Conservation (phyloP, 2,888 invertebrate species). For the Hirudinaria manillensis region DNA sequence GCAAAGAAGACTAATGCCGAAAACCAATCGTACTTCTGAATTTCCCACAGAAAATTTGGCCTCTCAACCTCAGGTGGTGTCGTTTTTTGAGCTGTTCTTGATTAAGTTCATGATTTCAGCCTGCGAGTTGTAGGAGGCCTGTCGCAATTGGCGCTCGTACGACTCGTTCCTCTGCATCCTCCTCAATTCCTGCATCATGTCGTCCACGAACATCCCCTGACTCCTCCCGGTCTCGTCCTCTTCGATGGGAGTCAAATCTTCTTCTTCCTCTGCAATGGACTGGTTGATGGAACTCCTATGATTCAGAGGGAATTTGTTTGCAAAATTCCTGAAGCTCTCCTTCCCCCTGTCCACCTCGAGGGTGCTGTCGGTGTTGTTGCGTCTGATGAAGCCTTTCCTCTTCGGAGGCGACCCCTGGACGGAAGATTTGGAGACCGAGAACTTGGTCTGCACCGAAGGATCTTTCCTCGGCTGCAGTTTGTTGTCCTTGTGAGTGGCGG, state of each 20-base stretch:
- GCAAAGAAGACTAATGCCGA: too few species aligned
- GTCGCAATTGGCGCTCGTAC: neutral
- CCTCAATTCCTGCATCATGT: constrained; percentile 2
- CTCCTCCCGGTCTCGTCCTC: neutral
- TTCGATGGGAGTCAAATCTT: neutral
- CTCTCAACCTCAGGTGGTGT: neutral
- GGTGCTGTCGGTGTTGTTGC: neutral
- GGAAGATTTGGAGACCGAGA: too few species aligned
- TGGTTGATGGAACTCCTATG: neutral
- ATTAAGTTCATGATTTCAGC: constrained; percentile 1
- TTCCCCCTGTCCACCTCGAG: neutral
- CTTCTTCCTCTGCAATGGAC: constrained; percentile 7
- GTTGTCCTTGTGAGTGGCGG: neutral
- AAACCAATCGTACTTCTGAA: too few species aligned
- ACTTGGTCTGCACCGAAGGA: too few species aligned
- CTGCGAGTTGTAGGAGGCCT: constrained; percentile 3
- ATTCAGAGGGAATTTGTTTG: neutral
- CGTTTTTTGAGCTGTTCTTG: neutral
- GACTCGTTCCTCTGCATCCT: neutral
- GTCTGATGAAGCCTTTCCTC: neutral
- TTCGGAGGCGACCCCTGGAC: neutral
- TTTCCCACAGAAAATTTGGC: too few species aligned
- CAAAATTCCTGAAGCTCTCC: neutral
- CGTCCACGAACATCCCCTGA: neutral
- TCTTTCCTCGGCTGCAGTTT: neutral